phyloP scores from a whole-genome alignment of 2,888 invertebrate genomes.

The Papilio demoleus region DNA sequence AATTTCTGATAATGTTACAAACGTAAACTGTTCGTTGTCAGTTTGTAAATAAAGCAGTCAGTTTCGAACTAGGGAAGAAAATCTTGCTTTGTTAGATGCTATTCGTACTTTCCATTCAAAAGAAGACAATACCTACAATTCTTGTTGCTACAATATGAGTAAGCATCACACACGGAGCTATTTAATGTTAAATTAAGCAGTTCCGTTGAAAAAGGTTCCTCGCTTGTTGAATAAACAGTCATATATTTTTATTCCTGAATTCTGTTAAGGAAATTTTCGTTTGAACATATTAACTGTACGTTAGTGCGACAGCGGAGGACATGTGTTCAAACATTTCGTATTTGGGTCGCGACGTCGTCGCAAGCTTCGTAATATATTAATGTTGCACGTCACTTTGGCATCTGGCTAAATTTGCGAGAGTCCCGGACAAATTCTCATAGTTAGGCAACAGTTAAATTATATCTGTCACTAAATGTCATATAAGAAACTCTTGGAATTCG shows the following conservation, averaged over 20 bases:
- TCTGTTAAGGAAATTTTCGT: conserved; percentile 17
- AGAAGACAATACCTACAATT: too few species aligned
- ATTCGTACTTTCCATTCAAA: too few species aligned
- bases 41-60: conserved; percentile 5
- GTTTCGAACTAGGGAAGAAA: neutral
- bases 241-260: conserved; percentile 1
- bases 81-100: too few species aligned
- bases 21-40: conserved; percentile 10
- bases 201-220: too few species aligned
- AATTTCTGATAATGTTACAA: conserved; percentile 32
- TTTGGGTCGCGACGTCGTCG: conserved; percentile 35
- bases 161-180: too few species aligned
- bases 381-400: conserved; percentile 40
- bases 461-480: conserved; percentile 29
- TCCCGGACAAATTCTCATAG: conserved; percentile 30
- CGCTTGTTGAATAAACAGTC: too few species aligned
- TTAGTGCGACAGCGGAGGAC: neutral
- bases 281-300: conserved; percentile 17
- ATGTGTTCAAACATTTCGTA: conserved; percentile 38
- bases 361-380: conserved; percentile 40
- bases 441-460: conserved; percentile 33
- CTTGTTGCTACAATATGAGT: too few species aligned
- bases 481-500: neutral
- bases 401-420: conserved; percentile 36
- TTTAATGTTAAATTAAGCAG: too few species aligned